These are phyloP conservation scores for Elachura formosa DNA, from an alignment of 2,113 vertebrate species.

Conservation along the genomic window DNA sequence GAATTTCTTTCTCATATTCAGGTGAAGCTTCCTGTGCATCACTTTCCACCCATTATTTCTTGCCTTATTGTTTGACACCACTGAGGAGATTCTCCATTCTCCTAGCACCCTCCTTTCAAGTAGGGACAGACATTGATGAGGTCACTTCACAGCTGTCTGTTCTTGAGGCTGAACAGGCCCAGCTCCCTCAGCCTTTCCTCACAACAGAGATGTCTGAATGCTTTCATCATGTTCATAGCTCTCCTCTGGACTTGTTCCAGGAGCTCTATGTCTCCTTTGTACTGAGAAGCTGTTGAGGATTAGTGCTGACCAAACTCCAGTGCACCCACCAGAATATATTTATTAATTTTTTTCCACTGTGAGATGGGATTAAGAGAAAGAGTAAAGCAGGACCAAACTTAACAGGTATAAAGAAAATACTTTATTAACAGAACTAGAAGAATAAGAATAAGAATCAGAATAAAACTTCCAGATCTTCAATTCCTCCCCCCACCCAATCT, in stretches of 20 bases:
- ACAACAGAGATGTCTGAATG: rapidly evolving
- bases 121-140: not conserved
- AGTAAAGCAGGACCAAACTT: too few relatives aligned
- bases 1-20: not conserved
- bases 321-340: too few relatives aligned
- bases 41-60: not conserved
- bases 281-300: too few relatives aligned
- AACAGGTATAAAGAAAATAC: too few relatives aligned
- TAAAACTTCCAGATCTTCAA: too few relatives aligned
- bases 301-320: too few relatives aligned
- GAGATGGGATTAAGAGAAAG: too few relatives aligned
- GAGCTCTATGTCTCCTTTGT: not conserved
- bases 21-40: not conserved
- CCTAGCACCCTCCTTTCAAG: not conserved
- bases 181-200: not conserved
- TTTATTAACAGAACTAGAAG: too few relatives aligned
- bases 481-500: too few relatives aligned
- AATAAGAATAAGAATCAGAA: too few relatives aligned
- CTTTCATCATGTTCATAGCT: rapidly evolving
- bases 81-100: not conserved
- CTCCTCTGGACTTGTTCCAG: not conserved
- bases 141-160: rapidly evolving
- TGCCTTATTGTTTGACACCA: rapidly evolving
- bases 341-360: too few relatives aligned
- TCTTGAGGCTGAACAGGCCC: rapidly evolving